A percentile compares a stretch with the other conserved stretches of the same genome.
Evolutionary conservation across 2,113 vertebrate genomes (phyloP).

Genomic region (Brachyhypopomus occidentalis): DNA sequence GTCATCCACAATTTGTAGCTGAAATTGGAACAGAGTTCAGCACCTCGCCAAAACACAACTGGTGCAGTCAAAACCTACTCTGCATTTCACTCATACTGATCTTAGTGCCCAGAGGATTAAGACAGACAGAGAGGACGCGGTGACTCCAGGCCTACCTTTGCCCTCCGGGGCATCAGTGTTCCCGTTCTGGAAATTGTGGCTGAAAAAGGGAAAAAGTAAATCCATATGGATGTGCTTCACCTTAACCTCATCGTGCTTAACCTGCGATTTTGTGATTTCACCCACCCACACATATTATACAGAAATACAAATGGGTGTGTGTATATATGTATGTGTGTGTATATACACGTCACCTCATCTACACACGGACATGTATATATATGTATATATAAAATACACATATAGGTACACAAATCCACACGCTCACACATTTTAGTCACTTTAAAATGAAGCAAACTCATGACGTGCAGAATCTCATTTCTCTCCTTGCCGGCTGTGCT

Average conservation of each 20-base stretch:
- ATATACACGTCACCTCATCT: too few relatives aligned
- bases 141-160: slow-evolving; percentile 65
- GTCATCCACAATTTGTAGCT: slow-evolving; percentile 56
- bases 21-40: slow-evolving; percentile 14
- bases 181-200: slow-evolving; percentile 76
- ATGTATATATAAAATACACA: too few relatives aligned
- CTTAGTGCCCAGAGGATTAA: neutral
- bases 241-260: too few relatives aligned
- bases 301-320: too few relatives aligned
- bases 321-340: too few relatives aligned
- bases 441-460: neutral
- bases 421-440: too few relatives aligned
- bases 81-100: neutral
- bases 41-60: neutral
- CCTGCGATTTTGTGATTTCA: too few relatives aligned
- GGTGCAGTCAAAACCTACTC: neutral
- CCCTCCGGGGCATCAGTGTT: slow-evolving; percentile 74
- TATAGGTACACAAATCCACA: too few relatives aligned
- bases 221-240: neutral
- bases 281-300: too few relatives aligned
- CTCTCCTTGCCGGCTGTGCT: too few relatives aligned
- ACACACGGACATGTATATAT: too few relatives aligned
- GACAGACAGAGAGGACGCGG: neutral
- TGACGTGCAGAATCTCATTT: too few relatives aligned
- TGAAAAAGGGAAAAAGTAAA: slow-evolving; percentile 50